A percentile compares a stretch with the other conserved stretches of the same genome.
Evolutionary conservation across 2,113 vertebrate genomes (phyloP).

Genomic region (Pygoscelis antarcticus): DNA sequence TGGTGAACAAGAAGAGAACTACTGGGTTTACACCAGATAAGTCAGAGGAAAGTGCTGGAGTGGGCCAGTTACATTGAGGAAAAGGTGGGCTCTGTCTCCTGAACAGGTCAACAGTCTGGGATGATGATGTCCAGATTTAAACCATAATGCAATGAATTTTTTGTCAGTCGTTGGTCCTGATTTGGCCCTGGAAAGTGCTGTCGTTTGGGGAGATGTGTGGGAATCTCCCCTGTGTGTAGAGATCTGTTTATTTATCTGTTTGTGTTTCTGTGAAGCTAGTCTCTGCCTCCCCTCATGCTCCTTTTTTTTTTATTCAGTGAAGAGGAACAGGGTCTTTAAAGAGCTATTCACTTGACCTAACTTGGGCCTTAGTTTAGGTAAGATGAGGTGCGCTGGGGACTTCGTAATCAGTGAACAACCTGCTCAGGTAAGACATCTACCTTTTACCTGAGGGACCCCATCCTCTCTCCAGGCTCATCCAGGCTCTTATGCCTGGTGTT

Average conservation of each 20-base stretch:
- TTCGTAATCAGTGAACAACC: neutral
- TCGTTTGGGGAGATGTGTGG: neutral
- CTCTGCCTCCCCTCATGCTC: neutral
- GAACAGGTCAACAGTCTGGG: neutral
- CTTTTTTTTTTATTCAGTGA: neutral
- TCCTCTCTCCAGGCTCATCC: neutral
- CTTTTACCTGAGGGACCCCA: neutral
- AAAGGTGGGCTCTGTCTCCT: neutral
- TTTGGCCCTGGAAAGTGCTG: neutral
- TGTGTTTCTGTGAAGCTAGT: neutral
- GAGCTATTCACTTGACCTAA: neutral
- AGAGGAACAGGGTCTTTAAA: neutral
- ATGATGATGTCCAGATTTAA: neutral
- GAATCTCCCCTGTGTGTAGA: neutral
- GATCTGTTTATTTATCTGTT: neutral
- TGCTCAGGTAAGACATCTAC: neutral
- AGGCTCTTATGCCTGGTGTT: neutral
- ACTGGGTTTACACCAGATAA: neutral
- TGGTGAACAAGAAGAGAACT: neutral
- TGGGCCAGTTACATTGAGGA: neutral
- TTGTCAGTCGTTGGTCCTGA: accelerated
- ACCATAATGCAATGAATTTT: neutral
- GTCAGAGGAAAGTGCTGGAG: neutral
- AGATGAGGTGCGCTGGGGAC: neutral
- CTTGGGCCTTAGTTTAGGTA: neutral